A percentile compares a stretch with the other conserved stretches of the same genome.
Evolutionary conservation across 2,888 invertebrate genomes (phyloP).

Genomic region (Chymomyza amoena): DNA sequence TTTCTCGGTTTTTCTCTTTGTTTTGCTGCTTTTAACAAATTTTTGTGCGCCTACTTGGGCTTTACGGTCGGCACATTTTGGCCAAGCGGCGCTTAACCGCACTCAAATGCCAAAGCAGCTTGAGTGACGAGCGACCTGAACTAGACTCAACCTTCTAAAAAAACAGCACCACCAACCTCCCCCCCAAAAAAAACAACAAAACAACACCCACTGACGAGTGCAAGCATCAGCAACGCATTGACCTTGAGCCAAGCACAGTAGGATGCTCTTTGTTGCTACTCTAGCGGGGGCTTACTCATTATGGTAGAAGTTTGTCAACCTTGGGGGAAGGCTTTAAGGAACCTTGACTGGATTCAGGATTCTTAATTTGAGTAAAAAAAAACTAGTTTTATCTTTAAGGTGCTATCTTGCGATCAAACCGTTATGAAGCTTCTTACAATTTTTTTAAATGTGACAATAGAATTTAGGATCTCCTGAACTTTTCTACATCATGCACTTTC

Average conservation of each 20-base stretch:
- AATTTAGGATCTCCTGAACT: too few species aligned
- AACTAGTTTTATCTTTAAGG: too few species aligned
- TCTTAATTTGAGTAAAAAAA: too few species aligned
- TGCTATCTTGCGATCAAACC: too few species aligned
- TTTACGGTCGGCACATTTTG: not conserved
- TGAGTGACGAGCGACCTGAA: not conserved
- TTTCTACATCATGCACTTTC: too few species aligned
- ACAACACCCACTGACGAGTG: not conserved
- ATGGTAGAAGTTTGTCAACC: not conserved
- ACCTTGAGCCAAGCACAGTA: not conserved
- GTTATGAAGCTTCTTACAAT: too few species aligned
- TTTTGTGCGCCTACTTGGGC: not conserved
- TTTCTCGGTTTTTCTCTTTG: conserved; percentile 1
- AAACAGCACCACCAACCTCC: not conserved
- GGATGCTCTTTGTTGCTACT: not conserved
- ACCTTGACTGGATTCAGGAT: too few species aligned
- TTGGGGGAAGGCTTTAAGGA: too few species aligned
- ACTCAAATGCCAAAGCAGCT: conserved; percentile 27
- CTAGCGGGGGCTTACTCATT: not conserved
- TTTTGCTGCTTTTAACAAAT: conserved; percentile 3
- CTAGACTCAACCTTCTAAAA: not conserved
- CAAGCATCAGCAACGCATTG: not conserved
- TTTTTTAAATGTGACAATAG: too few species aligned
- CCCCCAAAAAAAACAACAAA: not conserved
- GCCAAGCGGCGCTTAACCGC: conserved; percentile 35